Percentiles rank a stretch among this genome's conserved stretches.
phyloP scores from a whole-genome alignment of 2,797 vertebrate species.

The Salarias fasciatus region DNA sequence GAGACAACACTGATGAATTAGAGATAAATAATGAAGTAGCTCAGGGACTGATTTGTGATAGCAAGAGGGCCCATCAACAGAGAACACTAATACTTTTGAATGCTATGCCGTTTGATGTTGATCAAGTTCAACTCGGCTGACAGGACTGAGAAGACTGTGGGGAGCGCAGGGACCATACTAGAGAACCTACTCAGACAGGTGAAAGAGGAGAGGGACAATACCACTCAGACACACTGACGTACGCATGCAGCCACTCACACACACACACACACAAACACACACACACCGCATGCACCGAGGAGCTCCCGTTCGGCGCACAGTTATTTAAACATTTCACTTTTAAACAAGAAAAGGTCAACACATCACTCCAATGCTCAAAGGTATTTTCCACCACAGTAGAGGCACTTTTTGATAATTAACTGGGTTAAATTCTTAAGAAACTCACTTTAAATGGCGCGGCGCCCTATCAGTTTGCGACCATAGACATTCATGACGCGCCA shows the following conservation, averaged over 20 bases:
- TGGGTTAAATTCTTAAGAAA: constrained; percentile 40
- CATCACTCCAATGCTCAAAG: constrained; percentile 28
- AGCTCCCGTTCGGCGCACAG: constrained; percentile 51
- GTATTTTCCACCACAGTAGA: constrained; percentile 26
- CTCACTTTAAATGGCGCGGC: constrained; percentile 36
- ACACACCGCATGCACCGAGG: constrained; percentile 22
- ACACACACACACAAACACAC: constrained; percentile 41
- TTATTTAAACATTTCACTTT: constrained; percentile 70
- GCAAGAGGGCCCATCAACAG: constrained; percentile 84
- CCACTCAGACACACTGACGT: constrained; percentile 75
- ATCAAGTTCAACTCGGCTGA: constrained; percentile 84
- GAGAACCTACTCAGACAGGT: constrained; percentile 84
- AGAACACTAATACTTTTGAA: constrained; percentile 86
- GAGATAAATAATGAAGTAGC: constrained; percentile 85
- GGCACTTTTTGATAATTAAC: constrained; percentile 45
- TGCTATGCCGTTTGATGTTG: constrained; percentile 85
- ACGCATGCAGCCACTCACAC: constrained; percentile 57
- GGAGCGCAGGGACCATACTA: constrained; percentile 77
- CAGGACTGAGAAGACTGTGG: constrained; percentile 82
- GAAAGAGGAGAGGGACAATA: constrained; percentile 84
- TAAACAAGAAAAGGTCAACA: constrained; percentile 52
- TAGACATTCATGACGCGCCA: constrained; percentile 75
- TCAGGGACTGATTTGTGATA: constrained; percentile 83
- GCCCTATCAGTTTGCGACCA: constrained; percentile 54
- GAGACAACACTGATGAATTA: constrained; percentile 85